phyloP scores from a whole-genome alignment of 1,140 invertebrate genomes.

The Wiebesia pumilae region DNA sequence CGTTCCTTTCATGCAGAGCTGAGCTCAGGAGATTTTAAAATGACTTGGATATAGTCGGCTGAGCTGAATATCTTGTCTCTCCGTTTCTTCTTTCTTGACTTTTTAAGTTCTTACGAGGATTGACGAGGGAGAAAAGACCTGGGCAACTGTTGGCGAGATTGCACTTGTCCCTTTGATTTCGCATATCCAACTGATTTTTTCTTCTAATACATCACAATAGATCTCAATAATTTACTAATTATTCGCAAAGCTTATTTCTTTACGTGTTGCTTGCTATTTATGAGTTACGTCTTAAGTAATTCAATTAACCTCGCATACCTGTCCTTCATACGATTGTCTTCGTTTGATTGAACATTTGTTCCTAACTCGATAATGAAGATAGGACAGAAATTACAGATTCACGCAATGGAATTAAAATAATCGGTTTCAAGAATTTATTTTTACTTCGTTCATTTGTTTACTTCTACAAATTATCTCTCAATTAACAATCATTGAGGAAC shows the following conservation, averaged over 20 bases:
- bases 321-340: background rate
- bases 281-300: background rate
- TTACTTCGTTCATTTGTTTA: background rate
- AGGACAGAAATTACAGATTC: background rate
- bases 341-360: conserved; percentile 6
- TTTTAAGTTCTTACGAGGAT: background rate
- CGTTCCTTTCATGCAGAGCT: background rate
- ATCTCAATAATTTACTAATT: background rate
- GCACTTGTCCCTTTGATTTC: too few relatives aligned
- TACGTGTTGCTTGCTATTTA: background rate
- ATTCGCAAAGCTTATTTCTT: background rate
- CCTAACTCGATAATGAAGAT: conserved; percentile 16
- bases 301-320: conserved; percentile 26
- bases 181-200: background rate
- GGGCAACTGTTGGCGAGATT: too few relatives aligned
- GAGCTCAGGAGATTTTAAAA: background rate
- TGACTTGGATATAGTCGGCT: background rate
- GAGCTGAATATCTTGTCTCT: background rate
- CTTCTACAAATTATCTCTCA: background rate
- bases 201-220: background rate
- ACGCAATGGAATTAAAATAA: background rate
- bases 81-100: background rate
- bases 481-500: background rate
- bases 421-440: background rate
- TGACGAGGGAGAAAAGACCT: background rate